Conservation (phyloP, 2,888 invertebrate genomes). For the Troides helena region DNA sequence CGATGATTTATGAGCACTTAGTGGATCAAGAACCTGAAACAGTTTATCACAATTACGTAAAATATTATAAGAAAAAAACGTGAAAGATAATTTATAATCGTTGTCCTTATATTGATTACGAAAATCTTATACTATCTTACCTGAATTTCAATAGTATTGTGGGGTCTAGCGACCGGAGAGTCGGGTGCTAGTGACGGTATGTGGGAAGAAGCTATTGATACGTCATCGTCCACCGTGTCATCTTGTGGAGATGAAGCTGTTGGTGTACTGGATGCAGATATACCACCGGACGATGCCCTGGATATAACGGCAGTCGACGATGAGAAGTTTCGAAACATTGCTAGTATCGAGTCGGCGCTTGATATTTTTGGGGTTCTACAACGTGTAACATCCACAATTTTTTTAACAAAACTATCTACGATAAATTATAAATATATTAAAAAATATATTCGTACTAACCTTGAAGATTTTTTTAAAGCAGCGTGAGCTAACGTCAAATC, state of each 20-base stretch:
- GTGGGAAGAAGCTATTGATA: slow-evolving; percentile 84
- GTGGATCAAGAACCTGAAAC: slow-evolving; percentile 82
- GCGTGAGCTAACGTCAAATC: slow-evolving; percentile 83
- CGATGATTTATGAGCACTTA: slow-evolving; percentile 83
- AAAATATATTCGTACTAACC: slow-evolving; percentile 43
- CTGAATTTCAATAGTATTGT: slow-evolving; percentile 74
- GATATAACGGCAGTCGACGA: slow-evolving; percentile 82
- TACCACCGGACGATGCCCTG: slow-evolving; percentile 81
- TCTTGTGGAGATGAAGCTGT: slow-evolving; percentile 88
- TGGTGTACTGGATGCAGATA: slow-evolving; percentile 85
- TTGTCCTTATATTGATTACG: too few relatives aligned
- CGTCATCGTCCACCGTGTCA: slow-evolving; percentile 84
- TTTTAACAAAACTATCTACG: neutral
- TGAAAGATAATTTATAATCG: too few relatives aligned
- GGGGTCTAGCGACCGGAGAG: slow-evolving; percentile 78
- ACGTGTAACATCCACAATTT: slow-evolving; percentile 28
- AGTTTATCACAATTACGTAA: neutral
- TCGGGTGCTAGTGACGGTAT: slow-evolving; percentile 81
- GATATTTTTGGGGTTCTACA: slow-evolving; percentile 83
- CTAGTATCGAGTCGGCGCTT: slow-evolving; percentile 88
- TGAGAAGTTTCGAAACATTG: slow-evolving; percentile 88
- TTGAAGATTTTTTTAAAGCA: slow-evolving; percentile 79
- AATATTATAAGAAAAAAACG: too few relatives aligned
- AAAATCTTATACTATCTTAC: slow-evolving; percentile 39
- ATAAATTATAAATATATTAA: neutral